Base-by-base conservation (phyloP, 1,140 invertebrate genomes). In the Chironomus striatipennis region DNA sequence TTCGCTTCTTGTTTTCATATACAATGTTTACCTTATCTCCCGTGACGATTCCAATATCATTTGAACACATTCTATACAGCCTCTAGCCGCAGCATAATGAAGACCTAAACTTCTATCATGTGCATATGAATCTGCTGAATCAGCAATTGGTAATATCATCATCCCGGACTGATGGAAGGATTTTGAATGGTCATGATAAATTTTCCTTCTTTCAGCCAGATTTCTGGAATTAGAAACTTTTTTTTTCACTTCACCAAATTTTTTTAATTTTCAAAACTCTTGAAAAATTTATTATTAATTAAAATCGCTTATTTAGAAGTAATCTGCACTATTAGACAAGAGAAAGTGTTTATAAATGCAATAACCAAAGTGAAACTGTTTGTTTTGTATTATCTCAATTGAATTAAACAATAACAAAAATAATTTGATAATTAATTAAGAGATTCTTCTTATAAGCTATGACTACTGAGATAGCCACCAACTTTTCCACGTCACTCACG, bases 81-180 rank as follows among this genome's bases (percentile, higher is more conserved):
- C 93, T 75, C 92, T 85, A 73, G 92, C 91, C 20, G 91, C 91
- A 1, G 93, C 93, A 83, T 94, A 94, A 81, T 94, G 93, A 73
- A 95, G 85, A 75, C 93, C 92, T 75, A 94, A 84, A 57, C 91
- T 90, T 42, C 85, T 85, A 76, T 84, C 86, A 78, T 83, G 82
- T 74, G 81, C 82, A 75, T 81, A 85, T 34, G 76, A 75, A 17
- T 42, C 42, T 43, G 43, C 43, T 9, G 18, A 9, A 17, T 84
- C 84, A n/a, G 2, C 43, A 42, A 67, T 47, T 72, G 67, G 73
- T 64, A 74, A 73, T 42, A 67, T 57, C 73, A 64, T 75, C 75
- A 70, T 70, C 65, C 65, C 20, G 65, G 17, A 18, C 18, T 20
- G 17, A 20, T 21, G 8, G 65, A 20, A 21, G 18, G n/a, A 10